Percentiles rank a stretch among this genome's conserved stretches.
These are phyloP conservation scores for Drosophila chauvacae DNA, from an alignment of 1,140 invertebrate species.

Conservation along the genomic window DNA sequence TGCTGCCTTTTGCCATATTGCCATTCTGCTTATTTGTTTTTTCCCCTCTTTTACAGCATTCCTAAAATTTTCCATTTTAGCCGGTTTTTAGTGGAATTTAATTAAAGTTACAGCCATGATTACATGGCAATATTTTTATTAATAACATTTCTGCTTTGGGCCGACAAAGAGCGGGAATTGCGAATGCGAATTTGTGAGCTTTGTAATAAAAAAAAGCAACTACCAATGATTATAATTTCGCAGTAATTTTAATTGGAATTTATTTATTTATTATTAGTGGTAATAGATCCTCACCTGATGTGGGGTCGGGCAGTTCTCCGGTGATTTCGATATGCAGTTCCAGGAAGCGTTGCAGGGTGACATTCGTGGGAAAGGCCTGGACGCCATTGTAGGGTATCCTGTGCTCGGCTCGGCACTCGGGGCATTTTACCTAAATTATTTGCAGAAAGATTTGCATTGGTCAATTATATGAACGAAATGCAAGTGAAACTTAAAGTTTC, in stretches of 20 bases:
- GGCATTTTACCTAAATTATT: constrained; percentile 94
- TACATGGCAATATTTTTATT: constrained; percentile 61
- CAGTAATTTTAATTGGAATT: constrained; percentile 8
- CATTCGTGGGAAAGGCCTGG: constrained; percentile 97
- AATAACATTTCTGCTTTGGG: constrained; percentile 38
- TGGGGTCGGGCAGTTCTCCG: constrained; percentile 94
- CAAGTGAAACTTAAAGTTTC: background rate
- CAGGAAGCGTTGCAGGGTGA: constrained; percentile 96
- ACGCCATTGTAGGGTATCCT: constrained; percentile 98
- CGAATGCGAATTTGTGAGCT: constrained; percentile 27
- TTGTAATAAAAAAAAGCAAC: constrained; percentile 3
- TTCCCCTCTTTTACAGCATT: constrained; percentile 12
- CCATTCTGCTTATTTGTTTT: background rate
- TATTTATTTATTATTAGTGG: background rate
- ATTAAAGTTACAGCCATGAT: constrained; percentile 61
- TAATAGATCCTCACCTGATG: constrained; percentile 86
- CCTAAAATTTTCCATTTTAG: constrained; percentile 16
- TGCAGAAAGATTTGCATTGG: constrained; percentile 10
- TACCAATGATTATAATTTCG: background rate
- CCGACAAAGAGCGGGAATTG: constrained; percentile 7
- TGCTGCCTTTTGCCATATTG: constrained; percentile 19
- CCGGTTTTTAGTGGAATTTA: constrained; percentile 58
- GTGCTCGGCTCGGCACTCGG: constrained; percentile 99
- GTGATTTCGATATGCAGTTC: constrained; percentile 98
- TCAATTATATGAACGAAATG: constrained; percentile 1